These are phyloP conservation scores for Pristionchus mayeri DNA, from an alignment of 2,888 invertebrate genomes.

Conservation along the genomic window DNA sequence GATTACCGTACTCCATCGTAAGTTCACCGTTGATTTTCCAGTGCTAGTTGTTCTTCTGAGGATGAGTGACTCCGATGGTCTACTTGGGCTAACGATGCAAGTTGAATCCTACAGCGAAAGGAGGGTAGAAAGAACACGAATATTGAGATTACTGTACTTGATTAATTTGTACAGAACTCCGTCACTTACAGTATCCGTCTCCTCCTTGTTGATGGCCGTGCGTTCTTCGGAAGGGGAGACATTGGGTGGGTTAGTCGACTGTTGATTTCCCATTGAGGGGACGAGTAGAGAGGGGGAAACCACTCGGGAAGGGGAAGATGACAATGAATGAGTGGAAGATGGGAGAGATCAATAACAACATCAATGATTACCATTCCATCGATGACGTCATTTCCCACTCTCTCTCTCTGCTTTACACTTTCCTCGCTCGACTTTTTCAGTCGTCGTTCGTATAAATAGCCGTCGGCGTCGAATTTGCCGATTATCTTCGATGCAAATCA, in stretches of 20 bases:
- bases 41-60: neutral
- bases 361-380: neutral
- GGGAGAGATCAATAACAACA: neutral
- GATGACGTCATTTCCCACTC: neutral
- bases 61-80: neutral
- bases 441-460: too few relatives aligned
- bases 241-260: neutral
- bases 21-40: neutral
- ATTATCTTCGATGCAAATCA: neutral
- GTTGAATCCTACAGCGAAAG: neutral
- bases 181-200: neutral
- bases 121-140: too few relatives aligned
- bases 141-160: neutral
- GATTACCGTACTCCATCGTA: neutral
- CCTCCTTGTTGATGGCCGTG: neutral
- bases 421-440: too few relatives aligned
- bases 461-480: too few relatives aligned
- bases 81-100: neutral
- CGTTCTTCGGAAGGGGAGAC: neutral
- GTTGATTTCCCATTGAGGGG: neutral
- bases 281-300: neutral
- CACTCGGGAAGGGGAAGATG: neutral
- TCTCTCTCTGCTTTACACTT: too few relatives aligned
- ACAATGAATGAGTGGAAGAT: neutral
- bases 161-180: neutral